Conservation (phyloP, 2,888 invertebrate genomes). For the Amiota minor region DNA sequence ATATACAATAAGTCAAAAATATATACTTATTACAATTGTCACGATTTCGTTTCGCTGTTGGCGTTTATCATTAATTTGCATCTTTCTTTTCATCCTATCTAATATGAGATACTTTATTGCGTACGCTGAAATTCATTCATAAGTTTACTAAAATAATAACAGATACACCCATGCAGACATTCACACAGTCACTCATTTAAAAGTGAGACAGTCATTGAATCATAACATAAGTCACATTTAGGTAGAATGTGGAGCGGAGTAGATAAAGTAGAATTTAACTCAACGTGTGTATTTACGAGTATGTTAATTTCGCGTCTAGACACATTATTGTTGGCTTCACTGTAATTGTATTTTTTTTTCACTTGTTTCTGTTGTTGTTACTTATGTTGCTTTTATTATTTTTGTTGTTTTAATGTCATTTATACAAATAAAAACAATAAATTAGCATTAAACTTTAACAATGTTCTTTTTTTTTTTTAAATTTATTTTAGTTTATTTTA, state of each 20-base stretch:
- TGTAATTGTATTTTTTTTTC: background rate
- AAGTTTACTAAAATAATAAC: no score
- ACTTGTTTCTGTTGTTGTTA: background rate
- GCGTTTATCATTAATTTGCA: background rate
- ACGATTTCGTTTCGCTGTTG: conserved; percentile 21
- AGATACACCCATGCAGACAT: no score
- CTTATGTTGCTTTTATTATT: conserved; percentile 1
- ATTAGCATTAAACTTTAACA: conserved; percentile 37
- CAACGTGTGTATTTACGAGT: conserved; percentile 32
- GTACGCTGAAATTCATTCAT: no score
- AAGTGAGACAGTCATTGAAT: background rate
- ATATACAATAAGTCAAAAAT: no score
- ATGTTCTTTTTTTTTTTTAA: conserved; percentile 6
- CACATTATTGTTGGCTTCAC: background rate
- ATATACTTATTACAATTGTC: conserved; percentile 17
- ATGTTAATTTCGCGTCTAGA: conserved; percentile 36
- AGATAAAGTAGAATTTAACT: background rate
- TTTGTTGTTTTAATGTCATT: conserved; percentile 8
- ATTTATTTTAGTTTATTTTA: conserved; percentile 4
- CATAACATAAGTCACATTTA: background rate
- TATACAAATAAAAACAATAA: conserved; percentile 43
- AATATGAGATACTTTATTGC: no score
- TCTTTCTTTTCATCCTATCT: background rate
- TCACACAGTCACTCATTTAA: background rate
- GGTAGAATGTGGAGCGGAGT: background rate